Evolutionary conservation across 92 coral and sea anemone genomes (phyloP), one percentile per base, ranked within the genome.

Genomic region (Virgularia gustaviana): DNA sequence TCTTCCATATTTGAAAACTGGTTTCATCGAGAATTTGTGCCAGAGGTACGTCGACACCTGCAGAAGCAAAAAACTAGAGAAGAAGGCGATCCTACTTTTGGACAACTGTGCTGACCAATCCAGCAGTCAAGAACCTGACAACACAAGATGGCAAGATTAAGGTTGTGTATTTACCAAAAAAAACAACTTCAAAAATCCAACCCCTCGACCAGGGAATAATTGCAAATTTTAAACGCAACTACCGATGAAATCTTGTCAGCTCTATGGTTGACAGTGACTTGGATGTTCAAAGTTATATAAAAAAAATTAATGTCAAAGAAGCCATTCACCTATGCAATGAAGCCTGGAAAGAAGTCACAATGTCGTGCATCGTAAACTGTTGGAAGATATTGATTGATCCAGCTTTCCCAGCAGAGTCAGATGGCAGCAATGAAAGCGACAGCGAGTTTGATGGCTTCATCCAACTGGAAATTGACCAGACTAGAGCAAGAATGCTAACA

Each of bases 21-120:
- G 81, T 76, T 64, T 64, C 37, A 76, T 37, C 62, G 65, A 76
- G 63, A 76, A 44, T 76, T 78, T 32, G 70, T 68, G 34, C 78
- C 77, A 44, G 49, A 68, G 32, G 81, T 77, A 23, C 64, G 25
- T 64, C 65, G 25, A 56, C 81, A 77, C 71, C 77, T 51, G 38
- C 77, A 22, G 36, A 18, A 58, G 37, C 81, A 77, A 77, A 61
- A 66, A 65, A 77, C 67, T 65, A 38, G 29, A 28, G 24, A 65
- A 74, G 24, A 77, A 77, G 67, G 81, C 81, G 36, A 64, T 77
- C 44, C 67, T 77, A 20, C 77, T 77, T 51, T 33, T 77, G 66
- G 81, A 77, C 71, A 66, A 77, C 45, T 77, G 77, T 19, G 28
- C 81, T 77, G 82, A 74, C 31, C 77, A 77, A 64, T 68, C 77